Conservation (phyloP, 2,888 invertebrate species). For the Drosophila paracracens region DNA sequence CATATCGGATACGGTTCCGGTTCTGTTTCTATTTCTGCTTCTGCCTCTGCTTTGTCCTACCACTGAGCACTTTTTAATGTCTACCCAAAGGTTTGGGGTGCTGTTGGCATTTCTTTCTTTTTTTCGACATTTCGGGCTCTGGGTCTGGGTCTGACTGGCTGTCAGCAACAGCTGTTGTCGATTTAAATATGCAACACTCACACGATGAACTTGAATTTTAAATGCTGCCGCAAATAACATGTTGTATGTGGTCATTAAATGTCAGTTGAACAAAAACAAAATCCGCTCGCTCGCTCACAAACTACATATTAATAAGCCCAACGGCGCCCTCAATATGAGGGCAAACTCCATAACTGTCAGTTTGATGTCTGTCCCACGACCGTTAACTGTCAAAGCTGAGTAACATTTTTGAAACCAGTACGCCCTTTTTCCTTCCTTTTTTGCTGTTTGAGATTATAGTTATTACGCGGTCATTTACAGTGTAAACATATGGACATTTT, state of each 20-base stretch:
- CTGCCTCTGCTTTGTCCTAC: slow-evolving; percentile 1
- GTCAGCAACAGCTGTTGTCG: slow-evolving; percentile 68
- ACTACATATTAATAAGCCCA: slow-evolving; percentile 41
- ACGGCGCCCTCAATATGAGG: slow-evolving; percentile 14
- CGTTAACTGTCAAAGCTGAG: slow-evolving; percentile 27
- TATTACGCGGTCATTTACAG: not conserved
- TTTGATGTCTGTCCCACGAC: slow-evolving; percentile 28
- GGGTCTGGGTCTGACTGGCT: slow-evolving; percentile 34
- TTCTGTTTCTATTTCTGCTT: slow-evolving; percentile 10
- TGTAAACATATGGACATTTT: not conserved
- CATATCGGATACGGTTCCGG: slow-evolving; percentile 36
- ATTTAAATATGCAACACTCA: slow-evolving; percentile 51
- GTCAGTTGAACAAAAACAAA: slow-evolving; percentile 67
- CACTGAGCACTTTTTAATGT: slow-evolving; percentile 33
- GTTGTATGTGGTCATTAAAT: slow-evolving; percentile 74
- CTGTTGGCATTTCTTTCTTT: not conserved
- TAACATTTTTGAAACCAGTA: slow-evolving; percentile 6
- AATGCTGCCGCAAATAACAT: slow-evolving; percentile 69
- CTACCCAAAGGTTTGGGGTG: slow-evolving; percentile 2
- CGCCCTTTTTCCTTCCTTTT: not conserved
- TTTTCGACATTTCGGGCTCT: not conserved
- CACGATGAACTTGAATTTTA: slow-evolving; percentile 73
- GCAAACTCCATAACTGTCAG: slow-evolving; percentile 46
- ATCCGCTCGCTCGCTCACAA: slow-evolving; percentile 17
- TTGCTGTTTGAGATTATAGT: not conserved